Percentiles rank a stretch among this genome's conserved stretches.
phyloP scores from a whole-genome alignment of 2,888 invertebrate species.

The Ichneumoninae sp. region DNA sequence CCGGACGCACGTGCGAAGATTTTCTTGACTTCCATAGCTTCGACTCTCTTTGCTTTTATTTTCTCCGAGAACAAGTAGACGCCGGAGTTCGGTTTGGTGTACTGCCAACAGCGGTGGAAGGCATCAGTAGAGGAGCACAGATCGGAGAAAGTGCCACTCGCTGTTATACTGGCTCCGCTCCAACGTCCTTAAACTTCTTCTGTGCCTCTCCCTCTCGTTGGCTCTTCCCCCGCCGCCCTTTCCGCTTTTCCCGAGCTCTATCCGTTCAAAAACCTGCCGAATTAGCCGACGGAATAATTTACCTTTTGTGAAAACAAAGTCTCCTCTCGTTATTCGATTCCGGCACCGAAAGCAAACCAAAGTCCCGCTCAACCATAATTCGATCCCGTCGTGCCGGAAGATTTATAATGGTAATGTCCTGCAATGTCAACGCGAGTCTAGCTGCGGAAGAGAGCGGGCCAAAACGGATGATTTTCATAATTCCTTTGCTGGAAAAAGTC shows the following conservation, averaged over 20 bases:
- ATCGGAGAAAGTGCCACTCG: constrained; percentile 64
- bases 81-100: constrained; percentile 49
- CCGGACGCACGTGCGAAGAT: constrained; percentile 58
- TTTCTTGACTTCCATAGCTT: constrained; percentile 22
- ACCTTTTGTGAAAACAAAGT: constrained; percentile 72
- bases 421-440: constrained; percentile 67
- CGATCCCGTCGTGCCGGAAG: constrained; percentile 69
- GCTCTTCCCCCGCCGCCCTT: not conserved
- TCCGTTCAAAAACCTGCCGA: constrained; percentile 34
- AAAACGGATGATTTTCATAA: no score
- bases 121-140: constrained; percentile 31
- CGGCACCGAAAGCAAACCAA: constrained; percentile 6
- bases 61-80: constrained; percentile 23
- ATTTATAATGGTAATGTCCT: constrained; percentile 76
- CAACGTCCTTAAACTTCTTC: constrained; percentile 64
- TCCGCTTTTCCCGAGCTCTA: not conserved
- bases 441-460: not conserved
- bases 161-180: constrained; percentile 66
- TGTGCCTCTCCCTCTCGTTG: constrained; percentile 18
- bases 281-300: constrained; percentile 73
- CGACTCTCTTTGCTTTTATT: constrained; percentile 33
- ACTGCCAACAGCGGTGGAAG: constrained; percentile 45
- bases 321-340: constrained; percentile 70
- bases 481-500: no score
- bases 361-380: constrained; percentile 71